Evolutionary conservation across 2,113 vertebrate species (phyloP).

Genomic region (Periophthalmodon schlosseri): DNA sequence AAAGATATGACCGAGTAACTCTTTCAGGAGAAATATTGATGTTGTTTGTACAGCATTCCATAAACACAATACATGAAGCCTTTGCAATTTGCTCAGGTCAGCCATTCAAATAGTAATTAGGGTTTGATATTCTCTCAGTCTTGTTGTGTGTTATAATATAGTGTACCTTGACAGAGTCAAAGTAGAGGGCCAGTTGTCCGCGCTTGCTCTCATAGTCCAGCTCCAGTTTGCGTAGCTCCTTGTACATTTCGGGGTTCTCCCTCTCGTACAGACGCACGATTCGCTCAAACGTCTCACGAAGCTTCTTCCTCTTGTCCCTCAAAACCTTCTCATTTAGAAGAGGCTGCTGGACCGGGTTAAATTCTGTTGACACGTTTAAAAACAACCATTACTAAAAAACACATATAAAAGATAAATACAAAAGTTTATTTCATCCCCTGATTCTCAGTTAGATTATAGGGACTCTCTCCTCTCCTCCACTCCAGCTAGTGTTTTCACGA

Average conservation of each 20-base stretch:
- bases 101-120: background rate
- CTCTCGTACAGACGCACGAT: slow-evolving; percentile 94
- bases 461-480: background rate
- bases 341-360: slow-evolving; percentile 95
- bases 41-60: no score
- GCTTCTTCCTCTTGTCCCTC: slow-evolving; percentile 96
- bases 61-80: background rate
- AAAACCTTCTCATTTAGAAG: slow-evolving; percentile 96
- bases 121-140: background rate
- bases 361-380: slow-evolving; percentile 78
- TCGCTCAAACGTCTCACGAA: slow-evolving; percentile 95
- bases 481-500: no score
- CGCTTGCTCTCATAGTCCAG: slow-evolving; percentile 95
- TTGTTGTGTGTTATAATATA: background rate
- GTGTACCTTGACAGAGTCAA: slow-evolving; percentile 95
- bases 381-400: background rate
- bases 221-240: slow-evolving; percentile 92
- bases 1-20: no score
- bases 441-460: background rate
- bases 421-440: background rate
- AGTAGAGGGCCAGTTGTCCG: slow-evolving; percentile 95
- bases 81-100: background rate
- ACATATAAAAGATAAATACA: background rate
- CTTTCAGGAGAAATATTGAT: no score
- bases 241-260: slow-evolving; percentile 96